Conservation (phyloP, 2,113 vertebrate species). For the Nestor notabilis region DNA sequence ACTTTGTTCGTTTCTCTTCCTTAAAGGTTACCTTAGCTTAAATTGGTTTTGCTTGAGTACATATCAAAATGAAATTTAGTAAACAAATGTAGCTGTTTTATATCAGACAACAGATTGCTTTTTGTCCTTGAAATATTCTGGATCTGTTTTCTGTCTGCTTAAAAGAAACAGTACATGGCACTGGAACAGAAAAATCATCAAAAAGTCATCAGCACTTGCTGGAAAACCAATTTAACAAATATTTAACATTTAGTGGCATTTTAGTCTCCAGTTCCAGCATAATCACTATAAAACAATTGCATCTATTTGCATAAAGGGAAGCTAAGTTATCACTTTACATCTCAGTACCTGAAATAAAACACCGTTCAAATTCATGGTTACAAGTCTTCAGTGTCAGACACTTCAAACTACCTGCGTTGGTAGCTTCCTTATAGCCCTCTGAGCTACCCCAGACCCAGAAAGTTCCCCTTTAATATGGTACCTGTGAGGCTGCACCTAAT, state of each 20-base stretch:
- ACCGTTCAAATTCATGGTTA: neutral
- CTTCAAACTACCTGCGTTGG: neutral
- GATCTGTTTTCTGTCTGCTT: neutral
- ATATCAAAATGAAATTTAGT: constrained; percentile 47
- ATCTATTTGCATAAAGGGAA: neutral
- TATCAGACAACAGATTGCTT: constrained; percentile 28
- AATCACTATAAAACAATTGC: neutral
- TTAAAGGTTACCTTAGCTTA: constrained; percentile 54
- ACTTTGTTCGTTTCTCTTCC: constrained; percentile 13
- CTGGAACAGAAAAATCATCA: neutral
- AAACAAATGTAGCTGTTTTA: constrained; percentile 49
- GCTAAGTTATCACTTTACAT: neutral
- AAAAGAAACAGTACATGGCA: neutral
- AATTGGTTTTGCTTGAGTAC: constrained; percentile 42
- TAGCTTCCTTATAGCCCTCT: neutral
- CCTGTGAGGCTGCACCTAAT: neutral
- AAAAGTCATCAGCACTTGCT: neutral
- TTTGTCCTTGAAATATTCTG: constrained; percentile 58
- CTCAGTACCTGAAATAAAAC: neutral
- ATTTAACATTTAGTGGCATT: neutral
- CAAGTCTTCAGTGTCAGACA: neutral
- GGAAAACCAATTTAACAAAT: constrained; percentile 3
- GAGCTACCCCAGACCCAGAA: neutral
- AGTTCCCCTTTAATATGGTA: neutral
- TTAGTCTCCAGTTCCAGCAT: neutral